These are phyloP conservation scores for Henricia sp. DNA, from an alignment of 53 echinoderm and acorn worm genomes.

Conservation along the genomic window DNA sequence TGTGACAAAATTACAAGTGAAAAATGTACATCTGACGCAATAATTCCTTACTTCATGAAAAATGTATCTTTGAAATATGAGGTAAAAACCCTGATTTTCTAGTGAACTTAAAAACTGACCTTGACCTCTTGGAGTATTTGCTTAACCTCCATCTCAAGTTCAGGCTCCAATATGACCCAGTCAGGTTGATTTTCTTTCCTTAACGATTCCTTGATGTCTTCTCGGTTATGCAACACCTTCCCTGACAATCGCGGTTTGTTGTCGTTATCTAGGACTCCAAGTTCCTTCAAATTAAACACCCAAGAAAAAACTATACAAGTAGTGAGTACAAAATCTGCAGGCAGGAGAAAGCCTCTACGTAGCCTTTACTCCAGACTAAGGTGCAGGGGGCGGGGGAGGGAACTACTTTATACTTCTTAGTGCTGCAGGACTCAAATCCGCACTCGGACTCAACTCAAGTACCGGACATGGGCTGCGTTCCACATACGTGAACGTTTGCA, in stretches of 20 bases:
- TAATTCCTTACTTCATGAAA: too few species aligned
- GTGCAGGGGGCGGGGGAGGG: too few species aligned
- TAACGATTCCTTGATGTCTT: constrained; percentile 56
- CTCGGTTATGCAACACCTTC: constrained; percentile 45
- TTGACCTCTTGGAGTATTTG: constrained; percentile 28
- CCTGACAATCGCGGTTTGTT: constrained; percentile 68
- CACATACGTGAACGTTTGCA: too few species aligned
- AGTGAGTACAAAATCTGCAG: not conserved
- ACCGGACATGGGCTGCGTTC: too few species aligned
- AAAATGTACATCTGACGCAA: too few species aligned
- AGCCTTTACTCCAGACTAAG: too few species aligned
- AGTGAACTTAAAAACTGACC: constrained; percentile 36
- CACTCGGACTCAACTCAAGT: too few species aligned
- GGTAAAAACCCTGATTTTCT: not conserved
- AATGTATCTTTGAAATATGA: not conserved
- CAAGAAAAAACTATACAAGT: not conserved
- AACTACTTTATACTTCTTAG: too few species aligned
- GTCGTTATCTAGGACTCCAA: constrained; percentile 65
- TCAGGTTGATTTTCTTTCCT: constrained; percentile 62
- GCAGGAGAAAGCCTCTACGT: not conserved
- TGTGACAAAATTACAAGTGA: too few species aligned
- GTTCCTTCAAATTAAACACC: constrained; percentile 44
- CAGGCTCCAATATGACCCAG: constrained; percentile 35
- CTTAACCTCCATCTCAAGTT: constrained; percentile 56
- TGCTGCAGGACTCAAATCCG: too few species aligned